A percentile compares a stretch with the other conserved stretches of the same genome.
phyloP scores from a whole-genome alignment of 2,797 vertebrate genomes.

The Gastrophryne carolinensis region DNA sequence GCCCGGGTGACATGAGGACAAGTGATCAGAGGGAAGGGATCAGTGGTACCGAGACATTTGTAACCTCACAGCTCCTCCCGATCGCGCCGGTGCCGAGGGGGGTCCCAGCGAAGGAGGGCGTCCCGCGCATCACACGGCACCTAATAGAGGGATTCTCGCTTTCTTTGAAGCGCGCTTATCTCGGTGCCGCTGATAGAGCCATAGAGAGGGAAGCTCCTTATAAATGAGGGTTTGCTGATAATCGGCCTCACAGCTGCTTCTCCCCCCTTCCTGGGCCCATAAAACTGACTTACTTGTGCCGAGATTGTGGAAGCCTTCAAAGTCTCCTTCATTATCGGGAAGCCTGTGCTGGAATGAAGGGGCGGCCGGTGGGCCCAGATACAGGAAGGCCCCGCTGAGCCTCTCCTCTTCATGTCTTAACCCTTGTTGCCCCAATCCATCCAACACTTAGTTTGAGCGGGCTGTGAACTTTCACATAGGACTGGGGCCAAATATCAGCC shows the following conservation, averaged over 20 bases:
- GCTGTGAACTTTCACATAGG: no score
- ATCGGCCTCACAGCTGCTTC: background rate
- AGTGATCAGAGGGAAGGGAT: background rate
- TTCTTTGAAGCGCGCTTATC: constrained; percentile 48
- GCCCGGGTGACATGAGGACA: constrained; percentile 42
- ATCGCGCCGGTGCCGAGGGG: background rate
- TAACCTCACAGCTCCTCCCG: constrained; percentile 16
- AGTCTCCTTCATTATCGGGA: background rate
- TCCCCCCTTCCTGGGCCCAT: background rate
- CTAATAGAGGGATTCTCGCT: constrained; percentile 44
- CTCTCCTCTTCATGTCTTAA: no score
- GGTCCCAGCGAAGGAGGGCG: constrained; percentile 29
- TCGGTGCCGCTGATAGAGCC: constrained; percentile 23
- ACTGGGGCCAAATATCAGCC: no score
- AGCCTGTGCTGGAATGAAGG: background rate
- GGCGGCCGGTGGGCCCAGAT: no score
- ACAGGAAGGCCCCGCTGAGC: no score
- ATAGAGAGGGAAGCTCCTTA: background rate
- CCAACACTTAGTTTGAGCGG: no score
- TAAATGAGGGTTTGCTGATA: constrained; percentile 11
- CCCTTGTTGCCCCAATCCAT: no score
- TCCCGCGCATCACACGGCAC: constrained; percentile 26
- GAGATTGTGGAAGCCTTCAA: background rate
- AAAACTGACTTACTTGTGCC: background rate
- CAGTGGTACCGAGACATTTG: constrained; percentile 39